phyloP scores from a whole-genome alignment of 2,888 invertebrate genomes.

The Eristalis intricaria region DNA sequence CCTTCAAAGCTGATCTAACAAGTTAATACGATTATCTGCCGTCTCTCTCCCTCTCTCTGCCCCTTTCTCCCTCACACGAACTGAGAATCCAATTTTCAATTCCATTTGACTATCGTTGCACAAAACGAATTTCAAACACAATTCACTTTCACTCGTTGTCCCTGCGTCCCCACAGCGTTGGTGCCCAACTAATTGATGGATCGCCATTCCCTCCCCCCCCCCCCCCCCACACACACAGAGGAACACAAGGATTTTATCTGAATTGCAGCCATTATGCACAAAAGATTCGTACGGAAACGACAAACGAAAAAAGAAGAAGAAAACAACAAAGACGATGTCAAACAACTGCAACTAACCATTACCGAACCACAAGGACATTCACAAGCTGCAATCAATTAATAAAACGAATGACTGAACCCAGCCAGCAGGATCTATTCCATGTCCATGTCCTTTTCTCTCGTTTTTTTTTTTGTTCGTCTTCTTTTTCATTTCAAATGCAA shows the following conservation, averaged over 20 bases:
- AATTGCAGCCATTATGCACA: not conserved
- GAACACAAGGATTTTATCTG: not conserved
- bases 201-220: not conserved
- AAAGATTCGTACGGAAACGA: not conserved
- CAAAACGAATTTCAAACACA: slow-evolving; percentile 55
- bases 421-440: not conserved
- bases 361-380: slow-evolving; percentile 55
- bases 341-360: slow-evolving; percentile 59
- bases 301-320: not conserved
- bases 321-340: slow-evolving; percentile 40
- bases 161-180: not conserved
- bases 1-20: not conserved
- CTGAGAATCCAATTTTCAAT: slow-evolving; percentile 9
- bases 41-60: not conserved
- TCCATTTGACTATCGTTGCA: slow-evolving; percentile 33
- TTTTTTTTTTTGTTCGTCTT: not conserved
- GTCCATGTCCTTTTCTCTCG: not conserved
- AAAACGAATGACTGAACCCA: slow-evolving; percentile 58
- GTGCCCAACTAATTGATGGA: slow-evolving; percentile 50
- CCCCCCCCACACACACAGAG: not conserved
- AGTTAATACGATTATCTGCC: not conserved
- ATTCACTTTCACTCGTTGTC: slow-evolving; percentile 49
- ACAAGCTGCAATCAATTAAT: slow-evolving; percentile 64
- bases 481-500: slow-evolving; percentile 30
- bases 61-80: not conserved